phyloP scores from a whole-genome alignment of 2,888 invertebrate genomes.

The Rhimphoctona megacephalus region DNA sequence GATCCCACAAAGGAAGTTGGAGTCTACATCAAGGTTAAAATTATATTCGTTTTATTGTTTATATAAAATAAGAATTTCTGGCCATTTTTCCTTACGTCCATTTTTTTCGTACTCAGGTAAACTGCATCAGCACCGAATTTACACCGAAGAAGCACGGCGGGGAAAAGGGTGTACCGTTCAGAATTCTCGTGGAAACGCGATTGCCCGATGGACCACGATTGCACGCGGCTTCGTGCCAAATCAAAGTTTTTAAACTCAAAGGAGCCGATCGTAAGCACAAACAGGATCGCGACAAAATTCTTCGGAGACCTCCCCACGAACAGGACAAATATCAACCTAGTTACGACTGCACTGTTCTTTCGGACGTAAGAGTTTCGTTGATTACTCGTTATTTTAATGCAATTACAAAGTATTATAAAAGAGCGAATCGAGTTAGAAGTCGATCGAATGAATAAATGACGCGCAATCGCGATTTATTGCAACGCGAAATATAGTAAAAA shows the following conservation, averaged over 20 bases:
- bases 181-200: constrained; percentile 97
- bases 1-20: constrained; percentile 98
- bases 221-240: constrained; percentile 98
- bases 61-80: neutral
- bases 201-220: constrained; percentile 89
- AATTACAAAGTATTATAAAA: constrained; percentile 44
- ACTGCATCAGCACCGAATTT: constrained; percentile 99
- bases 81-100: neutral
- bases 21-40: constrained; percentile 94
- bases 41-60: neutral
- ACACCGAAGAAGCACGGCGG: constrained; percentile 99
- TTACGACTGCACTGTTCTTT: constrained; percentile 97
- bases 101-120: constrained; percentile 87
- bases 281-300: constrained; percentile 97
- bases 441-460: too few species aligned
- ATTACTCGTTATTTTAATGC: too few species aligned
- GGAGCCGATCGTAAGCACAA: constrained; percentile 99
- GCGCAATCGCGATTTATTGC: too few species aligned
- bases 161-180: constrained; percentile 98
- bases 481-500: neutral
- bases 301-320: constrained; percentile 92
- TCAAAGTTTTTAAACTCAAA: constrained; percentile 97
- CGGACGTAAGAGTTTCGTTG: constrained; percentile 89
- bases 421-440: too few species aligned
- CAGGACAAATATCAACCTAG: constrained; percentile 98